phyloP scores from a whole-genome alignment of 2,888 invertebrate genomes.

The Brenthis daphne region DNA sequence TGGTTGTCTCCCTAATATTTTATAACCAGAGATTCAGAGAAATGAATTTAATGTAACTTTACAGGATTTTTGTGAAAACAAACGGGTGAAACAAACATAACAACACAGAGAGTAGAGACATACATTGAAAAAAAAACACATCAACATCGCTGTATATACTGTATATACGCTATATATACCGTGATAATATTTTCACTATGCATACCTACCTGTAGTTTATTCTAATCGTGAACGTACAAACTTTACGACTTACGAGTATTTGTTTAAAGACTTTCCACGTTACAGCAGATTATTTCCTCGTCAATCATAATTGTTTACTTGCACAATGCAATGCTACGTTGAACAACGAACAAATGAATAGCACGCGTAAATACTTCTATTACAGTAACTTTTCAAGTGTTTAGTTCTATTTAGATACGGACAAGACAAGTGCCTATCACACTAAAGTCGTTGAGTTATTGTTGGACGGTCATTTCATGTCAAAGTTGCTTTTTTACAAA shows the following conservation, averaged over 20 bases:
- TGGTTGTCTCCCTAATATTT: too few relatives aligned
- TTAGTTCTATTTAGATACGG: background rate
- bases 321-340: slow-evolving; percentile 13
- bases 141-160: too few relatives aligned
- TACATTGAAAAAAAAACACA: too few relatives aligned
- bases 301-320: slow-evolving; percentile 15
- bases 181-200: background rate
- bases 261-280: slow-evolving; percentile 9
- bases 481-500: too few relatives aligned
- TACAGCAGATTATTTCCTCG: slow-evolving; percentile 7
- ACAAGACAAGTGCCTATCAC: slow-evolving; percentile 1
- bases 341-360: background rate
- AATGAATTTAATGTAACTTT: too few relatives aligned
- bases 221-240: background rate
- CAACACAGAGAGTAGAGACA: too few relatives aligned
- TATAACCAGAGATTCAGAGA: too few relatives aligned
- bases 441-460: slow-evolving; percentile 1
- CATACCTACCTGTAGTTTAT: background rate
- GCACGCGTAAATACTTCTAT: background rate
- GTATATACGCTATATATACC: too few relatives aligned
- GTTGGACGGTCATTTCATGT: background rate
- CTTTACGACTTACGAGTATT: background rate
- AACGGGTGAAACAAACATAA: too few relatives aligned
- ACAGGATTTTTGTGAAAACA: too few relatives aligned
- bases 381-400: background rate